Conservation (phyloP, 2,888 invertebrate species). For the Tupiocoris notatus region DNA sequence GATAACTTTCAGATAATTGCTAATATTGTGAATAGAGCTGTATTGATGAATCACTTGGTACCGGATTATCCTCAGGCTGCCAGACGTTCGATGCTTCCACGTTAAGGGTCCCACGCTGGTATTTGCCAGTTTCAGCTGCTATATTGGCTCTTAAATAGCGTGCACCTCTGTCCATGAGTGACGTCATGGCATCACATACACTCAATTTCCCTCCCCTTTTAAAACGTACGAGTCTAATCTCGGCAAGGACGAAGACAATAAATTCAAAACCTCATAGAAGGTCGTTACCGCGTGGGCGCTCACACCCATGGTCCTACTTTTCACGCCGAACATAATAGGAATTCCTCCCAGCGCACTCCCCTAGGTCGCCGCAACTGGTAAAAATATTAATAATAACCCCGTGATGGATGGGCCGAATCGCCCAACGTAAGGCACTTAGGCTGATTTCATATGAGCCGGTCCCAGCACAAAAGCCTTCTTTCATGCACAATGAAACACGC, state of each 20-base stretch:
- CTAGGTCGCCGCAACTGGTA: background rate
- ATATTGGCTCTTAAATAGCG: background rate
- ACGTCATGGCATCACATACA: background rate
- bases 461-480: background rate
- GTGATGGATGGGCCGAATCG: background rate
- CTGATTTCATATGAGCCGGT: background rate
- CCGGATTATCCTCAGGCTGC: too few relatives aligned
- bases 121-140: background rate
- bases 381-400: background rate
- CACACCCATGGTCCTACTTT: background rate
- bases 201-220: background rate
- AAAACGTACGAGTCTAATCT: background rate
- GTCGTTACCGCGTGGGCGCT: background rate
- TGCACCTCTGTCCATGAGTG: background rate
- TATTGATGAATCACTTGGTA: too few relatives aligned
- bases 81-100: too few relatives aligned
- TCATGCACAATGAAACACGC: background rate
- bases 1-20: too few relatives aligned
- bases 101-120: too few relatives aligned
- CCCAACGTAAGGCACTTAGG: background rate
- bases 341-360: background rate
- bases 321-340: background rate
- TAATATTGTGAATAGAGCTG: too few relatives aligned
- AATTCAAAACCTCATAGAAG: background rate
- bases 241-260: background rate